Base-by-base conservation (phyloP, 2,113 vertebrate species). In the Opisthocomus hoazin region DNA sequence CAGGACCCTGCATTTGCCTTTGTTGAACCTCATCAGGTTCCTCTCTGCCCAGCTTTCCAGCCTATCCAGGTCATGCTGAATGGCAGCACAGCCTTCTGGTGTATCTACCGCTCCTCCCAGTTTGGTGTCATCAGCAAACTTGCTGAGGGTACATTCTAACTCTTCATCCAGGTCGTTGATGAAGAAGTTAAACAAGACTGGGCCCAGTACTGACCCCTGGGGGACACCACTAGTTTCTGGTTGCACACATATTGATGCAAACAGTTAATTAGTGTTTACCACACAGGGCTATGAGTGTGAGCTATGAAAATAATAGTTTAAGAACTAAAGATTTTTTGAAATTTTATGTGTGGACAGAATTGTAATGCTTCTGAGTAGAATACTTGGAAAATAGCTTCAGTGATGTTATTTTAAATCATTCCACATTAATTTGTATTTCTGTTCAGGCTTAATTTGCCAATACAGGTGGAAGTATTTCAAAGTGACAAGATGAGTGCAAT, bases 381-480 rank as follows among this genome's bases (percentile, higher is more conserved):
- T 84, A 56, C 23, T 53, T 58, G 22, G 21, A 64, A 87, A 84
- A 74, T 26, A 81, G 5, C 7, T 69, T 81, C 39, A 53, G 7
- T 58, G 54, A 29, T 48, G 11, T 50, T 92, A 41, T 54, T 64
- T 90, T 32, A 89, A 81, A 18, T 91, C 56, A 84, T 74, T 94
- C 85, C 43, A 71, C 24, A 45, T 77, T 74, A 34, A 73, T 96
- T 91, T 92, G 15, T 64, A 45, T 77, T 96, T 88, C 23, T 63
- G 11, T 58, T 65, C 26, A 83, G 60, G 12, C 22, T 79, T 93
- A 87, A 74, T 93, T 96, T 97, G 29, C 18, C 19, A 61, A 16
- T 87, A 60, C 10, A 70, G 34, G 82, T 39, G 20, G 76, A 89
- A 84, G 54, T 84, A 91, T 82, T 97, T 97, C 57, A 82, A 90